Conservation (phyloP, 2,797 vertebrate species). For the Mastacembelus armatus region DNA sequence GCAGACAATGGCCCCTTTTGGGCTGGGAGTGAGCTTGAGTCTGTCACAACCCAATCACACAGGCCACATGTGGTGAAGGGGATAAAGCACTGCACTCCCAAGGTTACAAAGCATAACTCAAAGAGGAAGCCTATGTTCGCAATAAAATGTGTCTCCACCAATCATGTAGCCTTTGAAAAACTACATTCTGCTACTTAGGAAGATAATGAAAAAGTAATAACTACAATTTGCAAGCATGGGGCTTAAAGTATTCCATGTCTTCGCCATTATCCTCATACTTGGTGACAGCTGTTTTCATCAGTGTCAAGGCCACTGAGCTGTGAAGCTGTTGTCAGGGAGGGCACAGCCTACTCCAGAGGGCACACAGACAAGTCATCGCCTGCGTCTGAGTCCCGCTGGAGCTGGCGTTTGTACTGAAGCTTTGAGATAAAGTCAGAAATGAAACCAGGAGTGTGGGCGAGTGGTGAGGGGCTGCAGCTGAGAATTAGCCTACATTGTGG, state of each 20-base stretch:
- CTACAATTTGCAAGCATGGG: conserved; percentile 11
- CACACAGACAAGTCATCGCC: conserved; percentile 61
- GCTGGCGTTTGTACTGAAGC: conserved; percentile 1
- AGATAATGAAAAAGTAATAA: conserved; percentile 22
- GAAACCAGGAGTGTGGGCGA: conserved; percentile 13
- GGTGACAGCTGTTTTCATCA: conserved; percentile 75
- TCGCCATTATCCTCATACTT: conserved; percentile 55
- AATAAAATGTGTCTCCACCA: conserved; percentile 28
- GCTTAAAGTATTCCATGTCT: conserved; percentile 49
- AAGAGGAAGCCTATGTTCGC: conserved; percentile 26
- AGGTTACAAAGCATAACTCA: conserved; percentile 61
- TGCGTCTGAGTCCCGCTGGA: conserved; percentile 34
- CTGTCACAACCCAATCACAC: conserved; percentile 59
- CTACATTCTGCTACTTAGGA: conserved; percentile 15
- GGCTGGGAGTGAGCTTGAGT: conserved; percentile 45
- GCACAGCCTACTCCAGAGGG: conserved; percentile 52
- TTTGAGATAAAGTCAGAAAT: conserved; percentile 35
- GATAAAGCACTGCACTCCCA: conserved; percentile 53
- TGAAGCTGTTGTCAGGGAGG: conserved; percentile 66
- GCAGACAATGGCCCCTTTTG: conserved; percentile 65
- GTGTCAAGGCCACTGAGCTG: conserved; percentile 61
- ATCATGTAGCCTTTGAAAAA: conserved; percentile 21
- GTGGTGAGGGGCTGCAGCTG: conserved; percentile 2
- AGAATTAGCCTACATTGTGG: conserved; percentile 24
- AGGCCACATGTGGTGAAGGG: conserved; percentile 55